Evolutionary conservation across 2,113 vertebrate genomes (phyloP).

Genomic region (Equus quagga): DNA sequence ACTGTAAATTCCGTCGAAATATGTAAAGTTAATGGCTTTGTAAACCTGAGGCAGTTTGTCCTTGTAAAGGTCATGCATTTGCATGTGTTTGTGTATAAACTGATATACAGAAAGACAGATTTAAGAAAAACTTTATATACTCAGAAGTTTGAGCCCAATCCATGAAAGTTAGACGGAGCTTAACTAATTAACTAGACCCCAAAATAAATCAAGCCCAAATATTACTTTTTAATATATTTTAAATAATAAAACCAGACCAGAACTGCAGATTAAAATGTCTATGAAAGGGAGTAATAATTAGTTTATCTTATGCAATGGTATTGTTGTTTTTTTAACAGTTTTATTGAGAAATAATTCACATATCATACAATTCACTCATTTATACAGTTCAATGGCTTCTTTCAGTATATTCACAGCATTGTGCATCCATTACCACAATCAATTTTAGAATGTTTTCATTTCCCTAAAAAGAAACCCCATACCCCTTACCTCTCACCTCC

Average conservation of each 20-base stretch:
- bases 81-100: not conserved
- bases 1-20: not conserved
- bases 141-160: not conserved
- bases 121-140: not conserved
- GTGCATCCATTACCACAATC: not conserved
- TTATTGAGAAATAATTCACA: not conserved
- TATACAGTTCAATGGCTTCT: not conserved
- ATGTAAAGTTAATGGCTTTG: not conserved
- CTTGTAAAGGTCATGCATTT: not conserved
- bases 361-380: not conserved
- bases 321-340: not conserved
- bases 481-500: not conserved
- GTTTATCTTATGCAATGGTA: not conserved
- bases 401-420: not conserved
- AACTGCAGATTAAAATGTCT: not conserved
- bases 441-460: not conserved
- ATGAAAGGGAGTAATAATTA: not conserved
- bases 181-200: not conserved
- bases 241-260: not conserved
- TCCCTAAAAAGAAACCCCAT: not conserved
- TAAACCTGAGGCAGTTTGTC: not conserved
- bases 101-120: not conserved
- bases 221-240: slow-evolving; percentile 27
- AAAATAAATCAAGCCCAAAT: not conserved
- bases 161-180: slow-evolving; percentile 12